Base-by-base conservation (phyloP, 2,797 vertebrate species). In the Hapalemur alaotrensis region DNA sequence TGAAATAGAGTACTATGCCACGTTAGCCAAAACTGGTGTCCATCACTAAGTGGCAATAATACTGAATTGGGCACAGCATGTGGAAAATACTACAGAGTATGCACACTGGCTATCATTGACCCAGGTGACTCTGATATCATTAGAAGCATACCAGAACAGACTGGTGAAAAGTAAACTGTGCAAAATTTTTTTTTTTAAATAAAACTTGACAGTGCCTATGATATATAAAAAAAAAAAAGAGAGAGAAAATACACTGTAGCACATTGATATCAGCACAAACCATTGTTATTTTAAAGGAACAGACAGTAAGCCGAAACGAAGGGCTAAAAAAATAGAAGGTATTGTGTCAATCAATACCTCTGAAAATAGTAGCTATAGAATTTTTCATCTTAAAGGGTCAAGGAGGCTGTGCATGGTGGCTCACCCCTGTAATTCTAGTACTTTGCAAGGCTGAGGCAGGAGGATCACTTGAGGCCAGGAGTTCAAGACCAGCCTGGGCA, bases 321-420 rank as follows among this genome's bases (percentile, higher is more conserved):
- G 0, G 46, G 6, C 41, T 80, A 1, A 23, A n/a, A 92, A 90
- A 91, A 80, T 46, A 96, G 46, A 94, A 65, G 32, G 32, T 18
- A 20, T n/a, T 65, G 41, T 35, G 20, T 43, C 20, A 10, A 14
- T 85, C 4, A n/a, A 72, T 93, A 93, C 38, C 59, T 84, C 22
- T 96, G 88, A 91, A 92, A 95, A 92, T 57, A 48, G 84, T 65
- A 75, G 84, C 54, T 72, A 22, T 3, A 67, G 23, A 85, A 43
- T 92, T 96, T 38, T 50, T 93, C 75, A 94, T 59, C 96, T 85
- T 73, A 67, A 87, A 97, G n/a, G 96, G 78, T 17, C 69, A 73
- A 41, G 46, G 63, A 95, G 63, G 15, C 63, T n/a, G 32, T 17
- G 15, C 7, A 18, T 17, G 17, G 32, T 9, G 17, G 63, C 32